A percentile compares a stretch with the other conserved stretches of the same genome.
Evolutionary conservation across 2,888 invertebrate genomes (phyloP).

Genomic region (Dicroscelio sp.): DNA sequence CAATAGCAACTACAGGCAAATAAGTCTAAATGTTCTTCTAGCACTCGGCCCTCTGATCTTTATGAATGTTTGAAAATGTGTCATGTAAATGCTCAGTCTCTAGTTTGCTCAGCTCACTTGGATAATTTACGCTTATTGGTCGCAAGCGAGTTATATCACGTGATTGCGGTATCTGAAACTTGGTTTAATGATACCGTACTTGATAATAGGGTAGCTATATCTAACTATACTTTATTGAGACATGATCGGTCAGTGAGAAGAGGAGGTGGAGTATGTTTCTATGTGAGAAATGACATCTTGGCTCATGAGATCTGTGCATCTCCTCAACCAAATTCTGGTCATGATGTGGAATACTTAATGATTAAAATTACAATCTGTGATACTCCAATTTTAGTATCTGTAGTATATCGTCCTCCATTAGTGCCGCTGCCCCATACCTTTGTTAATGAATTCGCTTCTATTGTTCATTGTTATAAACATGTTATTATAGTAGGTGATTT

Average conservation of each 20-base stretch:
- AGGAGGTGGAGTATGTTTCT: neutral
- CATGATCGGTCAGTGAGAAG: neutral
- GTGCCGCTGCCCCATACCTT: neutral
- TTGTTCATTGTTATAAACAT: neutral
- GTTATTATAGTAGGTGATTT: constrained; percentile 20
- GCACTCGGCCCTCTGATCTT: too few relatives aligned
- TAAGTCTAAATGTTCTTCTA: too few relatives aligned
- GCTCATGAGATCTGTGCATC: neutral
- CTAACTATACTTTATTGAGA: neutral
- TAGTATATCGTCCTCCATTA: neutral
- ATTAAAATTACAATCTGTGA: neutral
- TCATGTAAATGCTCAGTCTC: neutral
- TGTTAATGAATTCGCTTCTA: neutral
- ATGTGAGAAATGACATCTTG: neutral
- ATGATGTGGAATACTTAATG: neutral
- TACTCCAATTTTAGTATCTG: neutral
- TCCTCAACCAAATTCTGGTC: neutral
- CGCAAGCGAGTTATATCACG: too few relatives aligned
- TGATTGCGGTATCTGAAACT: too few relatives aligned
- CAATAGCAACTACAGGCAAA: too few relatives aligned
- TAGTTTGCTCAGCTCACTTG: neutral
- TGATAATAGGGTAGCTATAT: neutral
- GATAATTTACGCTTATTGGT: neutral
- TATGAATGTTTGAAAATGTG: neutral
- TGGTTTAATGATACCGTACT: too few relatives aligned